phyloP scores from a whole-genome alignment of 2,888 invertebrate species.

The Homarus gammarus region DNA sequence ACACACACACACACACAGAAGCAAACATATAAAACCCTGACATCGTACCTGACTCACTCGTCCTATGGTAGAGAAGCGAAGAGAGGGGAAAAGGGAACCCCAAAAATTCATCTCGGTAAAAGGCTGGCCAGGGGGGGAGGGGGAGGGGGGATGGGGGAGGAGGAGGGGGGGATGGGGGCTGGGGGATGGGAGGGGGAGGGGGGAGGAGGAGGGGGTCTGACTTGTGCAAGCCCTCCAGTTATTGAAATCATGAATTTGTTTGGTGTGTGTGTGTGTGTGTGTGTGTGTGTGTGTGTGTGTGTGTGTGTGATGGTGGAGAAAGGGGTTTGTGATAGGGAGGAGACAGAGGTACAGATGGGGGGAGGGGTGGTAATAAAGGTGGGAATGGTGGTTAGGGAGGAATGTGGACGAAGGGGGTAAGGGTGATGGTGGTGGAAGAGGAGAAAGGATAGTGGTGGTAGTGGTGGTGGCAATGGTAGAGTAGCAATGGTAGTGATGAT shows the following conservation, averaged over 20 bases:
- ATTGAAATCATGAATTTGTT: too few species aligned
- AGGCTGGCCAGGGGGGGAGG: not conserved
- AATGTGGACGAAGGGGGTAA: too few species aligned
- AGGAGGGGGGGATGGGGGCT: not conserved
- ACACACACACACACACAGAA: not conserved
- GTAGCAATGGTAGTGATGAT: too few species aligned
- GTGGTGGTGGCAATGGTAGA: too few species aligned
- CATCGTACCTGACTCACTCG: not conserved
- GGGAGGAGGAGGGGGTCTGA: not conserved
- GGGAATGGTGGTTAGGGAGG: too few species aligned
- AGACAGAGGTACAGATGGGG: too few species aligned
- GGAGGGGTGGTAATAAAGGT: too few species aligned
- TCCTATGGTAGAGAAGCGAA: not conserved
- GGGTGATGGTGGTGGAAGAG: too few species aligned
- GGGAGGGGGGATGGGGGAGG: not conserved
- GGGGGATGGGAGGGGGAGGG: not conserved
- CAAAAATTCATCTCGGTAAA: conserved; percentile 14
- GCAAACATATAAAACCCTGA: not conserved
- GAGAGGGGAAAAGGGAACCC: not conserved
- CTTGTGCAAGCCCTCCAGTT: not conserved
- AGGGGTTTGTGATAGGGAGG: not conserved
- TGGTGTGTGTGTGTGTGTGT: too few species aligned
- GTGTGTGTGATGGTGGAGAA: too few species aligned
- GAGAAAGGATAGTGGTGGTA: too few species aligned
- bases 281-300: too few species aligned